phyloP scores from a whole-genome alignment of 2,797 vertebrate species.

The Apodemus agrarius region DNA sequence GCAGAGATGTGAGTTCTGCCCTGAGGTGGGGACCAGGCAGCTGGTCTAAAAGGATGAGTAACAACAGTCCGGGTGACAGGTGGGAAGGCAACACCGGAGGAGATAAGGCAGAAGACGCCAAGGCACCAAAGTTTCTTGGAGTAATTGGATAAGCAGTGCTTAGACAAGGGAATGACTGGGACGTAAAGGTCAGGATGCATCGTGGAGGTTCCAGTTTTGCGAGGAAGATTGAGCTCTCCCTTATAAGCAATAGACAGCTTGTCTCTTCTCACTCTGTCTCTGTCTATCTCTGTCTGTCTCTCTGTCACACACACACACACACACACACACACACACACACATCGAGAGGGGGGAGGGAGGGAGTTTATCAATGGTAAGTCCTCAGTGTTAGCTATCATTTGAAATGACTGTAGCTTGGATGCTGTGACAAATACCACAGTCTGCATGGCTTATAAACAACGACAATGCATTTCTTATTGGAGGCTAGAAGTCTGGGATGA shows the following conservation, averaged over 20 bases:
- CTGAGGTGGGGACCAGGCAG: not conserved
- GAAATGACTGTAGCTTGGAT: not conserved
- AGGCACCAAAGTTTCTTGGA: not conserved
- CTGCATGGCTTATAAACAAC: not conserved
- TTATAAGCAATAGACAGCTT: not conserved
- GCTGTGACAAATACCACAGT: not conserved
- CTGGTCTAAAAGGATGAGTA: not conserved
- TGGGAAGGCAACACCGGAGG: not conserved
- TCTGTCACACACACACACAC: not conserved
- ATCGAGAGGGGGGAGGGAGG: not conserved
- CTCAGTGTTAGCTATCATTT: not conserved
- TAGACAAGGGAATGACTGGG: not conserved
- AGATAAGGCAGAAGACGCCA: not conserved
- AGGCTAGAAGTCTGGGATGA: not conserved
- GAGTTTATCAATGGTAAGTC: not conserved
- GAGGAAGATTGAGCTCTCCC: not conserved
- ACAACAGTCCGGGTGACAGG: not conserved
- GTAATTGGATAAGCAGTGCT: not conserved
- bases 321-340: not conserved
- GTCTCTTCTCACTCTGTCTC: not conserved
- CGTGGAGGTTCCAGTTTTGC: not conserved
- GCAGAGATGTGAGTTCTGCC: not conserved
- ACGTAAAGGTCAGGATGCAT: not conserved
- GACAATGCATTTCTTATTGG: not conserved
- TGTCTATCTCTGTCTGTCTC: not conserved